Evolutionary conservation across 2,888 invertebrate species (phyloP), one percentile per base, ranked within the genome.

Genomic region (Drosophila mettleri): DNA sequence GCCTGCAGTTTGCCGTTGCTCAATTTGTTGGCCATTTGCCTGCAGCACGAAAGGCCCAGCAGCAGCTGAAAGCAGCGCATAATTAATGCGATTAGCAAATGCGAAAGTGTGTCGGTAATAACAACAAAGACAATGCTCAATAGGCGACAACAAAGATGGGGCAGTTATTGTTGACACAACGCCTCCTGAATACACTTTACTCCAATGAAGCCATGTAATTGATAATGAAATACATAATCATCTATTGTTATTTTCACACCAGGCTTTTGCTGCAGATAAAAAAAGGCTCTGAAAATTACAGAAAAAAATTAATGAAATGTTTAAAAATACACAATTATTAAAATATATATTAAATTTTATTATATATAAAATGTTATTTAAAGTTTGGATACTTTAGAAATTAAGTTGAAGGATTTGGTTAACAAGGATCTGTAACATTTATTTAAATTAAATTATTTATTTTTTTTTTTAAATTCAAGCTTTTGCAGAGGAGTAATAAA

Each of bases 41-140:
- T 84, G 86, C 86, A 82, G 82, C 69, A 38, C 46, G 31, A 60
- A 62, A 81, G 72, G 75, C 83, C 85, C 83, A 84, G 81, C 81
- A 83, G 81, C 81, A 82, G 78, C 68, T 67, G 54, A 73, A 57
- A 67, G 86, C 71, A 69, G 58, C 78, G 84, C 86, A 86, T 85
- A 85, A 85, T 85, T 85, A 85, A 85, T 86, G 85, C 85, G 85
- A 85, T 85, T 85, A 85, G 84, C 80, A 78, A 82, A 77, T 82
- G 79, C 83, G 80, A 85, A 85, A 84, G 83, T 84, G 83, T 85
- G 76, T 66, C 78, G 67, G 76, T 68, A 82, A 86, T 78, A 85
- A 79, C 73, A 85, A 77, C 80, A 76, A 70, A 64, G 58, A 74
- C 64, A 70, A 57, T 45, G 38, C 61, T 71, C 58, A 38, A 65